Conservation (phyloP, 1,140 invertebrate genomes). For the Platorchestia sp. region DNA sequence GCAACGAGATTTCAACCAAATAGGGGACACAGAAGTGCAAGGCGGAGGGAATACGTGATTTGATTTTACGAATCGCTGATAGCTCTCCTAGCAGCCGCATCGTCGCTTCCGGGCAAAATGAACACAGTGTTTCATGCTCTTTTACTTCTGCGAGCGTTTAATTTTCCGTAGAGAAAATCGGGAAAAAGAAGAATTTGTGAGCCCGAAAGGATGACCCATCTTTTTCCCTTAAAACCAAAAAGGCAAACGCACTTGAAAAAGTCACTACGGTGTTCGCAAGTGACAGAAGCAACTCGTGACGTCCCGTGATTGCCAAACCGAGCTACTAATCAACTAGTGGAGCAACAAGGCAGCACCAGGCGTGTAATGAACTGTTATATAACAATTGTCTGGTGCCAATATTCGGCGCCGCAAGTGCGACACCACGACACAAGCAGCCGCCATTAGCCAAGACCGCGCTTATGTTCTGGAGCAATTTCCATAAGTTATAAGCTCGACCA, state of each 20-base stretch:
- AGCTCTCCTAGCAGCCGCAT: background rate
- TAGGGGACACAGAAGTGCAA: background rate
- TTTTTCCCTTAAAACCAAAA: background rate
- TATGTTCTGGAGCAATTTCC: background rate
- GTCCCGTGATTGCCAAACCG: background rate
- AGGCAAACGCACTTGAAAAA: no score
- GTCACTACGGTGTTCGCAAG: no score
- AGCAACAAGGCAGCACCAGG: background rate
- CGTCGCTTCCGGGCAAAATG: background rate
- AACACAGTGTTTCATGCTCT: background rate
- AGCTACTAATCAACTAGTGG: background rate
- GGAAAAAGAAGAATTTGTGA: background rate
- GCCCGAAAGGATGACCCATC: background rate
- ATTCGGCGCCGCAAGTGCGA: background rate
- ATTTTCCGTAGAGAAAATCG: no score
- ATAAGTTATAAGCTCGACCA: background rate
- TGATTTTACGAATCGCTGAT: background rate
- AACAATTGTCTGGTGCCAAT: background rate
- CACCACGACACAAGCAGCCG: background rate
- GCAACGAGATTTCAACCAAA: background rate
- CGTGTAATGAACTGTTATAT: no score
- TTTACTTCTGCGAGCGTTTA: background rate
- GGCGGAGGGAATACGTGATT: background rate
- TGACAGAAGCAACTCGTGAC: no score
- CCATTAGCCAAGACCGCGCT: background rate